Evolutionary conservation across 1,140 invertebrate species (phyloP), one percentile per base, ranked within the genome.

Genomic region (Drosophila sulfurigaster): DNA sequence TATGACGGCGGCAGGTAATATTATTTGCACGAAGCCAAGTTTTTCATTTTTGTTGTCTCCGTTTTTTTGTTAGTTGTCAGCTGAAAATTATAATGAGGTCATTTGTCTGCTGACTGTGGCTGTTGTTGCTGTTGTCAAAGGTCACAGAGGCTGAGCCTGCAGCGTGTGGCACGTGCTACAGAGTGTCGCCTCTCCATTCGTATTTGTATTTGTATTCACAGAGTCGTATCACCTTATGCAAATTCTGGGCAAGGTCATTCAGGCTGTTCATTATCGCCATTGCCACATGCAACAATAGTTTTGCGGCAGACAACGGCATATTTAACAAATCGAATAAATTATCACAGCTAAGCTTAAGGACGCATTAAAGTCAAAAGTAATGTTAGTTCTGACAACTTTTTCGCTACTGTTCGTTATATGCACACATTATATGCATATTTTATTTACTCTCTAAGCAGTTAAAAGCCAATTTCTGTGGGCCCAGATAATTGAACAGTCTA

Each of bases 191-290:
- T 73, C 46, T n/a, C n/a, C 2, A 52, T 11, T 38, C 15, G 25
- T 58, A 46, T 35, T 77, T 41, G 41, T 35, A 46, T 65, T 62
- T 30, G 63, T 32, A 7, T 52, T 16, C 16, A 16, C 16, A 16
- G 16, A 16, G 16, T 16, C 16, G 16, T 16, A 25, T 25, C 20
- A 25, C 63, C 41, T 15, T 54, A 57, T 85, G 81, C 57, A 81
- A 80, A 80, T 77, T 68, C 52, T 63, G 49, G 59, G 81, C 79
- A 85, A 85, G 82, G 82, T 81, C 82, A 86, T 41, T 25, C 66
- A 20, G 15, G 51, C 68, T 74, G 78, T 79, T 89, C 85, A 89
- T 88, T 88, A 89, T 85, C 78, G 75, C 71, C 60, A 11, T 41
- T 60, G 71, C 48, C 57, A 57, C 11, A 73, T 35, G 45, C 48